Conservation (phyloP, 2,113 vertebrate genomes). For the Ahaetulla prasina region DNA sequence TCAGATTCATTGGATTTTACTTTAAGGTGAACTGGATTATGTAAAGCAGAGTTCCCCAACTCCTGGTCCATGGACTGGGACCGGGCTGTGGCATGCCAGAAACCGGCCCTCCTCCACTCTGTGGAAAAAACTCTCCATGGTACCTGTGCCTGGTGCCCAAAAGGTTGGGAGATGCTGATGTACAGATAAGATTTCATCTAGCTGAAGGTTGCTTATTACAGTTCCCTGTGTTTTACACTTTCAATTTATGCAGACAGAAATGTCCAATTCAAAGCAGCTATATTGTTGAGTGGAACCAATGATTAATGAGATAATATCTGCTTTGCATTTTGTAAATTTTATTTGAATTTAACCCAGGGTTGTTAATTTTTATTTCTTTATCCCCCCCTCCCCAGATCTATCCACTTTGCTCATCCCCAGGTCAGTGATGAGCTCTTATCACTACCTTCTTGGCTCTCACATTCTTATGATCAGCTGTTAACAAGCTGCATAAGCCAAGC, state of each 20-base stretch:
- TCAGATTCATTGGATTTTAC: not conserved
- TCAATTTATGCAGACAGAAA: not conserved
- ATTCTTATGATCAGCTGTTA: not conserved
- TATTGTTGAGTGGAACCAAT: not conserved
- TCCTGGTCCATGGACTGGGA: no score
- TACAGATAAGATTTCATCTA: not conserved
- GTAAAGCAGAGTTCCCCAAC: not conserved
- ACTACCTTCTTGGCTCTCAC: not conserved
- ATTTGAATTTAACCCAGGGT: not conserved
- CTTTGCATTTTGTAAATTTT: not conserved
- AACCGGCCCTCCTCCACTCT: no score
- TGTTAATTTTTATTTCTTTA: not conserved
- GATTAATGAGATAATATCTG: not conserved
- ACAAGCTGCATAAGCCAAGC: not conserved
- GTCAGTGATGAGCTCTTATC: not conserved
- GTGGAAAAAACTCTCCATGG: no score
- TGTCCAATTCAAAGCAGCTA: not conserved
- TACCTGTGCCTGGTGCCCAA: no score
- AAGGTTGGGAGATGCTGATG: no score
- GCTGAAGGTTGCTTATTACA: not conserved
- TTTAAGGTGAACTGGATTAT: not conserved
- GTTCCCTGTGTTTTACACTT: not conserved
- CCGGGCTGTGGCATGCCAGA: no score
- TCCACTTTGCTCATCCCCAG: not conserved
- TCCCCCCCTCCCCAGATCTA: rapidly evolving